Evolutionary conservation across 2,113 vertebrate genomes (phyloP), one percentile per base, ranked within the genome.

Genomic region (Amia ocellicauda): DNA sequence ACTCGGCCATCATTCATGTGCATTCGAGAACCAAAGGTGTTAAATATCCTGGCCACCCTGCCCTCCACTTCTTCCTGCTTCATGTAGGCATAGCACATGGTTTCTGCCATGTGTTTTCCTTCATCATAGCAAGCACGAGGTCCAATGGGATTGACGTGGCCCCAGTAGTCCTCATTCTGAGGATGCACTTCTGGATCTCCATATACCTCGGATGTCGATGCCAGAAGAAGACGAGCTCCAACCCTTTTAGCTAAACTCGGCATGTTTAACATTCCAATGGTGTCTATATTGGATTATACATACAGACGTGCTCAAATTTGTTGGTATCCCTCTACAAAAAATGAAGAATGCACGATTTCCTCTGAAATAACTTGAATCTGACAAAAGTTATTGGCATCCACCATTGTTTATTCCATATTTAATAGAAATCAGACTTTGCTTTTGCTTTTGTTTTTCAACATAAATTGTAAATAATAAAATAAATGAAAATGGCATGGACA

Each of bases 211-310:
- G 97, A 99, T 0, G 97, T 99, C 49, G 96, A 99, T 29, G 97
- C 97, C 68, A 99, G 85, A 2, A 99, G 91, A 29, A 99, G 90
- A 23, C 97, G 93, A 54, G 96, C 97, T 1, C 97, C 95, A 2
- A 99, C 96, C 41, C 97, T 93, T 71, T 99, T 98, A 5, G 97
- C 97, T 82, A 99, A 78, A 1, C 97, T 96, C 24, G 98, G 84
- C 97, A 99, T 98, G 76, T 99, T 99, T 2, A 99, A 77, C 1
- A 96, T 98, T 49, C 97, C 96, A 5, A 99, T 98, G 3, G 97
- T 98, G 96, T 99, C 87, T 98, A 98, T 85, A 99, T 98, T 62
- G 97, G 96, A 74, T 99, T 98, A 76, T 98, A 98, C 97, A 99
- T 99, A 82, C 98, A 99, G 83, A n/a, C n/a, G n/a, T n/a, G n/a